These are phyloP conservation scores for Apis dorsata DNA, from an alignment of 1,140 invertebrate species.

Conservation along the genomic window DNA sequence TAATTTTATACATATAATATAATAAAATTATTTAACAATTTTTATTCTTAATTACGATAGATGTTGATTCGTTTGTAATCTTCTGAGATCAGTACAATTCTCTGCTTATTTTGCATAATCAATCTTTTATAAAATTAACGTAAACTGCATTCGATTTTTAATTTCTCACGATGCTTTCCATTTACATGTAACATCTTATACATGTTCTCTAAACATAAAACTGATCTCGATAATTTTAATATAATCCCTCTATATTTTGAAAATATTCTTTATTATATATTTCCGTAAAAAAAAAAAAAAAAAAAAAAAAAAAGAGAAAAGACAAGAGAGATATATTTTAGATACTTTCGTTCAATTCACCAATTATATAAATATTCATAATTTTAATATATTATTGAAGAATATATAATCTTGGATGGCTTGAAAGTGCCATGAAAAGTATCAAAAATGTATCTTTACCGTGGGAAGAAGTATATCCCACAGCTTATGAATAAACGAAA, in stretches of 20 bases:
- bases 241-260: background rate
- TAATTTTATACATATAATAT: too few relatives aligned
- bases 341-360: background rate
- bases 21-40: background rate
- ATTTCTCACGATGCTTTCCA: background rate
- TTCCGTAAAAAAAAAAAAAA: too few relatives aligned
- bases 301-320: too few relatives aligned
- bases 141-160: background rate
- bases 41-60: conserved; percentile 12
- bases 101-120: conserved; percentile 67
- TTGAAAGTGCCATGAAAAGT: background rate
- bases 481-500: conserved; percentile 35
- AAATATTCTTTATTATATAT: background rate
- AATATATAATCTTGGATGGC: background rate
- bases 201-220: background rate
- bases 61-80: conserved; percentile 58
- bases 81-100: conserved; percentile 52
- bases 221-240: background rate
- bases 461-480: background rate
- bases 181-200: background rate
- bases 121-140: conserved; percentile 32
- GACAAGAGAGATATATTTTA: background rate
- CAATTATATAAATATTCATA: background rate
- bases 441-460: conserved; percentile 41
- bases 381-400: background rate